phyloP scores from a whole-genome alignment of 2,888 invertebrate genomes.

The Metellina segmentata region DNA sequence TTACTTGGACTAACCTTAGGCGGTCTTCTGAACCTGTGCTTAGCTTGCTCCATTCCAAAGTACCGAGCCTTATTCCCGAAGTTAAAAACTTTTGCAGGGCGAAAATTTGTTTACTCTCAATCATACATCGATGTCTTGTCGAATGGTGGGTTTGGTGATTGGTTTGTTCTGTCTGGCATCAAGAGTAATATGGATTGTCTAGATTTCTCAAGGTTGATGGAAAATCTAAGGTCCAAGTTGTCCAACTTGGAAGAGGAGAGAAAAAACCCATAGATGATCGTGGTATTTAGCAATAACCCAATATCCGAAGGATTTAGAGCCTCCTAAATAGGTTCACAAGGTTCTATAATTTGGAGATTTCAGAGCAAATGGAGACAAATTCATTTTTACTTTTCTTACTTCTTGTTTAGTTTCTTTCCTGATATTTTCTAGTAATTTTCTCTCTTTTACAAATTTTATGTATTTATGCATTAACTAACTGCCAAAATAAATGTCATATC shows the following conservation, averaged over 20 bases:
- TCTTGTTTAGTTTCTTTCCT: too few species aligned
- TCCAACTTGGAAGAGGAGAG: not conserved
- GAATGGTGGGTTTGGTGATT: conserved; percentile 50
- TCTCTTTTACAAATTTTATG: too few species aligned
- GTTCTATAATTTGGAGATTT: too few species aligned
- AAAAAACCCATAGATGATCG: conserved; percentile 11
- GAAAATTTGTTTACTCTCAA: not conserved
- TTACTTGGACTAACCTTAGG: conserved; percentile 57
- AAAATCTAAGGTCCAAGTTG: conserved; percentile 11
- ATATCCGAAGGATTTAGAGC: not conserved
- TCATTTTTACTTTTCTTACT: too few species aligned
- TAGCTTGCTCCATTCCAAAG: not conserved
- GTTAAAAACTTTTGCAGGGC: not conserved
- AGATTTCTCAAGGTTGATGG: conserved; percentile 31
- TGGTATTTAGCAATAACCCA: not conserved
- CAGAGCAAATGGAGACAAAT: too few species aligned
- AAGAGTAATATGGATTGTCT: conserved; percentile 34
- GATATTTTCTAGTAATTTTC: too few species aligned
- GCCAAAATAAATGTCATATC: too few species aligned
- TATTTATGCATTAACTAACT: too few species aligned
- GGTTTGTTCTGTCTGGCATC: conserved; percentile 52
- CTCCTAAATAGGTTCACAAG: not conserved
- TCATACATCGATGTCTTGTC: not conserved
- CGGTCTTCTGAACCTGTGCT: conserved; percentile 13
- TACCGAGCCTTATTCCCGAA: not conserved